These are phyloP conservation scores for Buphagus erythrorhynchus DNA, from an alignment of 2,797 vertebrate genomes.

Conservation along the genomic window DNA sequence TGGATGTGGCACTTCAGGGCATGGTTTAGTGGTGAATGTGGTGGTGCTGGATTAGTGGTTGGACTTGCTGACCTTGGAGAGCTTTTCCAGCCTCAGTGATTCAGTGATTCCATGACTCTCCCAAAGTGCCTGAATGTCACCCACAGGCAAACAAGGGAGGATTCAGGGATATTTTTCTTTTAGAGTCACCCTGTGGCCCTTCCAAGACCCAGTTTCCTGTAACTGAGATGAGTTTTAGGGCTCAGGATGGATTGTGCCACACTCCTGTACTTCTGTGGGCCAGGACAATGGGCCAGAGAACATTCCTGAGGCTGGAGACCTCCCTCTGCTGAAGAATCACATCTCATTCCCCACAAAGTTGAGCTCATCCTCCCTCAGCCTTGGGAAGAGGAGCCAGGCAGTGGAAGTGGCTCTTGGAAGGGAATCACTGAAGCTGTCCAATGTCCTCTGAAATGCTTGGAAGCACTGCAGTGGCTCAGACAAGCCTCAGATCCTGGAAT, in stretches of 20 bases:
- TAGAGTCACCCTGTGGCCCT: neutral
- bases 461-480: neutral
- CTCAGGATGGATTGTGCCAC: neutral
- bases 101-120: neutral
- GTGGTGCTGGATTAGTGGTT: neutral
- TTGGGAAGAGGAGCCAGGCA: neutral
- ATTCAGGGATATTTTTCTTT: neutral
- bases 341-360: rapidly evolving
- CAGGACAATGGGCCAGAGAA: neutral
- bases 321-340: neutral
- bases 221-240: neutral
- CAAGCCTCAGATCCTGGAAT: neutral
- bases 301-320: neutral
- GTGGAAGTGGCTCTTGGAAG: neutral
- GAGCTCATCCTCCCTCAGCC: neutral
- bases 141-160: neutral
- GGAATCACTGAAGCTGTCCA: neutral
- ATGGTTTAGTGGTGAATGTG: neutral
- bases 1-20: neutral
- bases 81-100: neutral
- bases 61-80: neutral
- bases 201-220: neutral
- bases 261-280: neutral
- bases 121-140: neutral
- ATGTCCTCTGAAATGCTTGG: neutral